phyloP scores from a whole-genome alignment of 2,888 invertebrate genomes.

The Andrena marginata region DNA sequence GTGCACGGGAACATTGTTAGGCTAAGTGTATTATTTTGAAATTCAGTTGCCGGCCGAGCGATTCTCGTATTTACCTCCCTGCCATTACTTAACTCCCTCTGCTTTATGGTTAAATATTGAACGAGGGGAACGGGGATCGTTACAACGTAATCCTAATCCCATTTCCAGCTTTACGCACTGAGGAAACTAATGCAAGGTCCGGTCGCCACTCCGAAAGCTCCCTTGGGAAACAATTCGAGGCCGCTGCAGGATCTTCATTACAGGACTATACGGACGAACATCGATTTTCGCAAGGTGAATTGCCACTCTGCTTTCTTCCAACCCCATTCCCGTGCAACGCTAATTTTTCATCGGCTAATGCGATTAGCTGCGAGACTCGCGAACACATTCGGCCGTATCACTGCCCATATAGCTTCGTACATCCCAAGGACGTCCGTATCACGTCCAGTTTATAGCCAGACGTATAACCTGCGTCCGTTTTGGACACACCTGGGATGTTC shows the following conservation, averaged over 20 bases:
- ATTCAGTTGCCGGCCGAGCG: neutral
- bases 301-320: conserved; percentile 30
- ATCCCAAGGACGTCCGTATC: no score
- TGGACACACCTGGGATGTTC: no score
- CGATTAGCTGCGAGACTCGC: neutral
- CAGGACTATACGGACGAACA: conserved; percentile 97
- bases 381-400: neutral
- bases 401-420: neutral
- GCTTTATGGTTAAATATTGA: conserved; percentile 58
- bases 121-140: conserved; percentile 41
- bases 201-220: conserved; percentile 93
- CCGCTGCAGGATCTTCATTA: conserved; percentile 97
- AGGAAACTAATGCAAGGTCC: conserved; percentile 96
- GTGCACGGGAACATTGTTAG: conserved; percentile 18
- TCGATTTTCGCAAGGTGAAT: conserved; percentile 93
- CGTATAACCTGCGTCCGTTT: no score
- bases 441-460: no score
- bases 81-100: conserved; percentile 53
- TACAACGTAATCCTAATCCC: conserved; percentile 58
- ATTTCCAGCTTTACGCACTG: conserved; percentile 92
- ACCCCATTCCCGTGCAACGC: neutral
- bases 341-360: conserved; percentile 26
- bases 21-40: conserved; percentile 39
- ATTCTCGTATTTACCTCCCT: conserved; percentile 10
- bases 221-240: conserved; percentile 96